Conservation (phyloP, 2,113 vertebrate species). For the Lamprotornis superbus region DNA sequence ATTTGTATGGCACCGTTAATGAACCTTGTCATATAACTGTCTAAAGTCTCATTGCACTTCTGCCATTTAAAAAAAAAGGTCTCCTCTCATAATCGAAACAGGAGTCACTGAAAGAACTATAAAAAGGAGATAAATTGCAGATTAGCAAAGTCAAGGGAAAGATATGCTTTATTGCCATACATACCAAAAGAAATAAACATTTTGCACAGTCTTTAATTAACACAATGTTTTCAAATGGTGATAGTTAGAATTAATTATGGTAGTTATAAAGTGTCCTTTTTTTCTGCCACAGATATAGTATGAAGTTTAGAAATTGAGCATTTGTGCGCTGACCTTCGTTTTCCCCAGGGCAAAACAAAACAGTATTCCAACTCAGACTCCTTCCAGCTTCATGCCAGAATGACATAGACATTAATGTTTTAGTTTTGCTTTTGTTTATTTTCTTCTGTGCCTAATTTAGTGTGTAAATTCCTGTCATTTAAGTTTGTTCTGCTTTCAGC, state of each 20-base stretch:
- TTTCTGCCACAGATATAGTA: neutral
- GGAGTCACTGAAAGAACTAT: neutral
- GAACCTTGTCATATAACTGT: neutral
- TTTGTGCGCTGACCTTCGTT: neutral
- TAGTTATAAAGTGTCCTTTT: neutral
- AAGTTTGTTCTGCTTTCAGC: neutral
- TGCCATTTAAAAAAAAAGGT: neutral
- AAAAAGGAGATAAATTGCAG: neutral
- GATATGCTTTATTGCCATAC: neutral
- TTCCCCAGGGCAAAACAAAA: neutral
- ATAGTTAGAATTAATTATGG: neutral
- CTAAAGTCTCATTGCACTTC: neutral
- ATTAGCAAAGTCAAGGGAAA: neutral
- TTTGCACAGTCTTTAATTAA: neutral
- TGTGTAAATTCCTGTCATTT: neutral
- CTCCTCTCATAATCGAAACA: neutral
- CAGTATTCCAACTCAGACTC: neutral
- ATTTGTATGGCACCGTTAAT: neutral
- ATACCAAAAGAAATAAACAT: neutral
- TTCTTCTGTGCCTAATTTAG: neutral
- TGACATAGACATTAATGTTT: neutral
- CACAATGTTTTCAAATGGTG: neutral
- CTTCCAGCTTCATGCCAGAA: neutral
- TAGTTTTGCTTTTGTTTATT: neutral
- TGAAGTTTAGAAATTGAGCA: neutral